Conservation (phyloP, 2,888 invertebrate genomes). For the Phyllotreta striolata region DNA sequence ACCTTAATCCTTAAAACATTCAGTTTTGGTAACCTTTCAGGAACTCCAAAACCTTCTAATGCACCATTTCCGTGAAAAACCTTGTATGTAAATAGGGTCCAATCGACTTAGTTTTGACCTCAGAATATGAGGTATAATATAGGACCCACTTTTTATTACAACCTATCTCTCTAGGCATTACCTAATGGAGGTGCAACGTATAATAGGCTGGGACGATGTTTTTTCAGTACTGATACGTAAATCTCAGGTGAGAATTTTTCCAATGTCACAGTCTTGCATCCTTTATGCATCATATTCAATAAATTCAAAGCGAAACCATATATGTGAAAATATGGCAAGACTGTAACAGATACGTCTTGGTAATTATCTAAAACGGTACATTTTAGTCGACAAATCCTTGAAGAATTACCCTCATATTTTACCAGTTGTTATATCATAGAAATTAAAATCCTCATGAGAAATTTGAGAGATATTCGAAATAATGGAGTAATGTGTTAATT, state of each 20-base stretch:
- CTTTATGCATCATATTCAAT: constrained; percentile 66
- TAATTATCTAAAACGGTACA: constrained; percentile 57
- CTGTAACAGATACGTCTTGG: constrained; percentile 72
- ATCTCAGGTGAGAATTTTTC: constrained; percentile 77
- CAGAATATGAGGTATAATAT: no score
- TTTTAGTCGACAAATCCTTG: no score
- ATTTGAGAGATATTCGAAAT: constrained; percentile 44
- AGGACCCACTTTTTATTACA: no score
- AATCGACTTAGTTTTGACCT: no score
- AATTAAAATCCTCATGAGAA: constrained; percentile 28
- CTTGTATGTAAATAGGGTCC: no score
- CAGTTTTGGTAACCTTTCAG: no score
- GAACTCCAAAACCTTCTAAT: no score
- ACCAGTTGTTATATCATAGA: constrained; percentile 32
- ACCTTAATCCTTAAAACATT: no score
- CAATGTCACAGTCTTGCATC: constrained; percentile 73
- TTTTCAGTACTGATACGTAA: constrained; percentile 71
- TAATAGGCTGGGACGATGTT: constrained; percentile 69
- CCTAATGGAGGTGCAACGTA: constrained; percentile 74
- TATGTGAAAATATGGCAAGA: constrained; percentile 86
- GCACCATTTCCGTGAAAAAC: no score
- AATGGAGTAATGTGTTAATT: constrained; percentile 65
- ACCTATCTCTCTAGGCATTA: no score
- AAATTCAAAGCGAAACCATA: constrained; percentile 74
- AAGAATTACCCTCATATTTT: background rate